Evolutionary conservation across 2,888 invertebrate species (phyloP), one percentile per base, ranked within the genome.

Genomic region (Bhutanitis thaidina): DNA sequence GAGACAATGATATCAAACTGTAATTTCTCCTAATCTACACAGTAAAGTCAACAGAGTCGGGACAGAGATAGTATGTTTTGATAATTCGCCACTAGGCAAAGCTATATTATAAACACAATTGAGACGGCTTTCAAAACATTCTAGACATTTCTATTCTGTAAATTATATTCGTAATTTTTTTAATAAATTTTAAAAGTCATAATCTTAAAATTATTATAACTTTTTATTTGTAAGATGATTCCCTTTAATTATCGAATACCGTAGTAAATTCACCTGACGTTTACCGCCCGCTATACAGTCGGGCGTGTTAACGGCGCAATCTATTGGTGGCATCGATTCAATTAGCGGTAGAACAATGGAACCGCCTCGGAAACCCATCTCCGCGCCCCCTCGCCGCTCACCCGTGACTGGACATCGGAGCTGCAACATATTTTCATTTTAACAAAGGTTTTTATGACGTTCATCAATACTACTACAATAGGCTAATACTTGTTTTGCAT

Each of bases 261-360:
- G 46, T 32, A 40, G 32, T 47, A 34, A 25, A 40, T 34, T 34
- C 12, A 13, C 13, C 27, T 12, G 34, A 20, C 38, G 27, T 16
- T 25, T 8, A 53, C 54, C 29, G 52, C 44, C 16, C 38, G 40
- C 16, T 9, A 10, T 34, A 29, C 20, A 52, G 45, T 25, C 27
- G 47, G 54, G 36, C 55, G 43, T 51, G 49, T 55, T 54, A 57
- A 59, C 60, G 56, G 53, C 60, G 56, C 71, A 80, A 84, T 83
- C 81, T 86, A 84, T 82, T 74, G 80, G 81, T 78, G 77, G 84
- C 83, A 86, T 86, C 83, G 74, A 85, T 84, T 86, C 80, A 87
- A 87, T 87, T 87, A 86, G 80, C 72, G 34, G 69, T 60, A 68
- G 74, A 86, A 87, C 86, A 86, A 87, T 86, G 74, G 79, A 70